phyloP scores from a whole-genome alignment of 1,140 invertebrate species.

The Musca domestica region DNA sequence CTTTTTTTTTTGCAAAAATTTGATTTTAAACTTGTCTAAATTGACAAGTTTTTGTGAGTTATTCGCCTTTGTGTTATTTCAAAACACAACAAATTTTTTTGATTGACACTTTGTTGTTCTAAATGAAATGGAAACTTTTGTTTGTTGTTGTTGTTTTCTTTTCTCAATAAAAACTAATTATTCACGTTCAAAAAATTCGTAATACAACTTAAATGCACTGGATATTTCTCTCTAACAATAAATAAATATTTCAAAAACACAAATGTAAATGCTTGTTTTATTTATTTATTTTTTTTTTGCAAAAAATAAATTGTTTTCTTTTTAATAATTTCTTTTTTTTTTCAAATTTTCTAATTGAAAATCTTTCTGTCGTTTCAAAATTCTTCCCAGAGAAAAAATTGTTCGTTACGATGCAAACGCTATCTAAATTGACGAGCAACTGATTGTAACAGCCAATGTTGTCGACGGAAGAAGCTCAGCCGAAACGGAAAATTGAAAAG shows the following conservation, averaged over 20 bases:
- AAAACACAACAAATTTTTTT: no score
- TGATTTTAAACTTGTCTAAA: no score
- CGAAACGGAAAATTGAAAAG: not conserved
- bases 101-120: no score
- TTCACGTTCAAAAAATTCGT: no score
- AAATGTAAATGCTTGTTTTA: not conserved
- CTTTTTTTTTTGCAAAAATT: no score
- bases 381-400: not conserved
- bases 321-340: not conserved
- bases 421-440: slow-evolving; percentile 13
- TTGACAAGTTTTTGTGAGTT: no score
- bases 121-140: no score
- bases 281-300: slow-evolving; percentile 2
- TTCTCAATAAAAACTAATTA: no score
- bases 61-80: no score
- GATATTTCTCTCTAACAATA: no score
- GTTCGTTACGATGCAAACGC: slow-evolving; percentile 1
- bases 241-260: not conserved
- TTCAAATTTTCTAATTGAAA: not conserved
- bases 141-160: no score
- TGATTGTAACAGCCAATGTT: slow-evolving; percentile 15
- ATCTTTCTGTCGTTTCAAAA: not conserved
- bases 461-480: slow-evolving; percentile 14
- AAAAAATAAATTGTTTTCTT: not conserved
- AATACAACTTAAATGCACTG: no score